A percentile compares a stretch with the other conserved stretches of the same genome.
Conservation (phyloP, 2,797 vertebrate species). For the Bovichtus variegatus region DNA sequence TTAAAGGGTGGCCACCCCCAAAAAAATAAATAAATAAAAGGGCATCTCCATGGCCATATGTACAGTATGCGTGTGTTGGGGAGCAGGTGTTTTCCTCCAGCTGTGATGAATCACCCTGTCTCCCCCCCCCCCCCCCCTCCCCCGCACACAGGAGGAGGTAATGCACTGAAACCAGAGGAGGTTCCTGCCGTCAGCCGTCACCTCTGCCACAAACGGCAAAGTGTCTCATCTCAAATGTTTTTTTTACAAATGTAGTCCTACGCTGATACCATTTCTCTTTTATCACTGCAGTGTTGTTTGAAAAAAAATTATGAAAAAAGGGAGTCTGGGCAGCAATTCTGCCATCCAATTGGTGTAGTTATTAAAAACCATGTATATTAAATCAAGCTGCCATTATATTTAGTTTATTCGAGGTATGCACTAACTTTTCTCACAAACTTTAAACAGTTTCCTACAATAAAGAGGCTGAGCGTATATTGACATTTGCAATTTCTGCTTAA, state of each 20-base stretch:
- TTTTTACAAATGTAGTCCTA: neutral
- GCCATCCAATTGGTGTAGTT: too few relatives aligned
- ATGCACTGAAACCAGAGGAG: constrained; percentile 1
- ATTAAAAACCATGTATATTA: too few relatives aligned
- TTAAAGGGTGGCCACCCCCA: constrained; percentile 8
- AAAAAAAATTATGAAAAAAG: too few relatives aligned
- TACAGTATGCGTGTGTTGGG: neutral
- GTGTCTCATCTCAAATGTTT: constrained; percentile 10
- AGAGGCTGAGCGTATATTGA: too few relatives aligned
- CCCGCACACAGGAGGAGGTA: constrained; percentile 15
- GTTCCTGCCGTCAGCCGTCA: constrained; percentile 15
- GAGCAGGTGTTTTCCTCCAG: constrained; percentile 58
- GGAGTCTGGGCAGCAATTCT: too few relatives aligned
- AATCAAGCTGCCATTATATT: too few relatives aligned
- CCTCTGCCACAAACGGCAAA: neutral
- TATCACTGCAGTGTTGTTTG: too few relatives aligned
- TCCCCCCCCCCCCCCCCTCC: neutral
- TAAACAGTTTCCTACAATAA: too few relatives aligned
- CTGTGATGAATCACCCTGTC: constrained; percentile 52
- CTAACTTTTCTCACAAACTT: too few relatives aligned
- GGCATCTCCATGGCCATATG: neutral
- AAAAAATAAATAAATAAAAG: too few relatives aligned
- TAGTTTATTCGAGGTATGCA: too few relatives aligned
- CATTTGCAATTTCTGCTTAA: too few relatives aligned
- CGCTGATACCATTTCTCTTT: neutral